These are phyloP conservation scores for Rissa tridactyla DNA, from an alignment of 2,113 vertebrate genomes.

Conservation along the genomic window DNA sequence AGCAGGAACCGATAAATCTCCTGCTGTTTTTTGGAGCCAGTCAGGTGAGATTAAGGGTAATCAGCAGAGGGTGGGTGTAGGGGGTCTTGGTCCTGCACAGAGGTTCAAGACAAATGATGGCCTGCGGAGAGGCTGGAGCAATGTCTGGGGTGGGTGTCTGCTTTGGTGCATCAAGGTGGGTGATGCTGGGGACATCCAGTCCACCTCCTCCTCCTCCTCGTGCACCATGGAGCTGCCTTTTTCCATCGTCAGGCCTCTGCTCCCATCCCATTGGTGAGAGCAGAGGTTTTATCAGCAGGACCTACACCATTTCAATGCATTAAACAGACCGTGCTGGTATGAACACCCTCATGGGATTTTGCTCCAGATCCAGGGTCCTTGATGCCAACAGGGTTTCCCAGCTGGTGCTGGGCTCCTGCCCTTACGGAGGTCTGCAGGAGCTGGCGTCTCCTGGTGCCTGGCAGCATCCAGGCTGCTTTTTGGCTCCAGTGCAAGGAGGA, in stretches of 20 bases:
- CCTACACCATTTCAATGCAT: rapidly evolving
- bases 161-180: background rate
- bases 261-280: background rate
- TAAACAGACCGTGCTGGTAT: background rate
- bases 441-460: rapidly evolving
- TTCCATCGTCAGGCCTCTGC: background rate
- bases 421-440: background rate
- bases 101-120: background rate
- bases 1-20: background rate
- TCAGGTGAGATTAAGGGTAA: background rate
- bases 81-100: background rate
- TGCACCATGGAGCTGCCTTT: background rate
- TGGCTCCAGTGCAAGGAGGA: rapidly evolving
- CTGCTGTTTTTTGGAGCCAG: background rate
- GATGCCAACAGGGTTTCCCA: background rate
- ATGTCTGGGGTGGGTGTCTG: rapidly evolving
- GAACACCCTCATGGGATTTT: background rate
- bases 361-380: background rate
- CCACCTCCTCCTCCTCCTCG: background rate
- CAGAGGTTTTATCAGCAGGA: background rate
- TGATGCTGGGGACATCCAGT: background rate
- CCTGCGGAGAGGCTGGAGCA: rapidly evolving
- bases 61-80: background rate
- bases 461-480: background rate
- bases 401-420: background rate